phyloP scores from a whole-genome alignment of 2,113 vertebrate genomes.

The Petaurus breviceps region DNA sequence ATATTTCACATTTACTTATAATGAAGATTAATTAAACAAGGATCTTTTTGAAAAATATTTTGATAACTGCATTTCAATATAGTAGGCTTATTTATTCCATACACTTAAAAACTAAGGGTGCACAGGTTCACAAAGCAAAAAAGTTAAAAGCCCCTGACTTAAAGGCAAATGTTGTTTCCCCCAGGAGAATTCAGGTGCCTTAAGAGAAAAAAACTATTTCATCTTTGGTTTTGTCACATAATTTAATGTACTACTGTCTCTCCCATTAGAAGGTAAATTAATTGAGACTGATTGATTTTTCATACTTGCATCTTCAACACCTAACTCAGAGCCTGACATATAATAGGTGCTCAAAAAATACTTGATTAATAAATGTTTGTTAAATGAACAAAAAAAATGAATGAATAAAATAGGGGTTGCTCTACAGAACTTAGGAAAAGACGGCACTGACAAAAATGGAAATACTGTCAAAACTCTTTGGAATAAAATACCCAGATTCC shows the following conservation, averaged over 20 bases:
- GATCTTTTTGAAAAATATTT: background rate
- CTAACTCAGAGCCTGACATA: background rate
- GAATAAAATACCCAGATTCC: slow-evolving; percentile 25
- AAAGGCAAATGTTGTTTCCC: background rate
- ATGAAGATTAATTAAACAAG: background rate
- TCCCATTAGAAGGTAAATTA: background rate
- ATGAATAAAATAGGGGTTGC: slow-evolving; percentile 10
- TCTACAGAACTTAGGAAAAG: slow-evolving; percentile 45
- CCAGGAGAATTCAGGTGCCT: background rate
- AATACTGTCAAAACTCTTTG: slow-evolving; percentile 19
- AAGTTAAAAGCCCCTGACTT: background rate
- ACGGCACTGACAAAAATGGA: slow-evolving; percentile 32
- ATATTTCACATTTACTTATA: background rate
- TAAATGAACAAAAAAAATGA: background rate
- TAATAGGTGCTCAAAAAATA: background rate
- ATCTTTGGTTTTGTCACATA: background rate
- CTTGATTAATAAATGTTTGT: background rate
- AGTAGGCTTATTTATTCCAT: background rate
- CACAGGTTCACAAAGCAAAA: background rate
- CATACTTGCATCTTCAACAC: background rate
- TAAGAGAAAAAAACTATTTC: background rate
- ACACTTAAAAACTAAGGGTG: background rate
- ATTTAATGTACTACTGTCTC: background rate
- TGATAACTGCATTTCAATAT: background rate
- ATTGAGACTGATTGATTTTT: background rate